phyloP scores from a whole-genome alignment of 2,113 vertebrate species.

The Chloroceryle aenea region DNA sequence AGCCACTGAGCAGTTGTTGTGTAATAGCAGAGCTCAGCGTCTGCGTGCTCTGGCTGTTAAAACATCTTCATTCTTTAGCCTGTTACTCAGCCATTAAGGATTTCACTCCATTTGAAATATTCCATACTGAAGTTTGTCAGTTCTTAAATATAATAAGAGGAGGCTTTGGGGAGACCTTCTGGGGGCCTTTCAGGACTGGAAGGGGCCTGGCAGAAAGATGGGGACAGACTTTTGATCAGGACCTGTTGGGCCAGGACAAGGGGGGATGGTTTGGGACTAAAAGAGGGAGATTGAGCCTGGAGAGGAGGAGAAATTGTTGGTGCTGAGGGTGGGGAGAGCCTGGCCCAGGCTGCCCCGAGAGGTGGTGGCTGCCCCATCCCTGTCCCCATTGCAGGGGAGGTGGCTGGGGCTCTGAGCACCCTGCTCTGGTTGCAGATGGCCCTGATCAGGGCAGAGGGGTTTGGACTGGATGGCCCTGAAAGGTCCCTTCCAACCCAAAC shows the following conservation, averaged over 20 bases:
- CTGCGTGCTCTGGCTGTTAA: background rate
- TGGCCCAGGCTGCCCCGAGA: no score
- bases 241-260: background rate
- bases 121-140: background rate
- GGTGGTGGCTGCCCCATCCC: background rate
- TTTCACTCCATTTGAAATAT: background rate
- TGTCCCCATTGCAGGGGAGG: background rate
- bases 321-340: no score
- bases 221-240: background rate
- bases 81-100: background rate
- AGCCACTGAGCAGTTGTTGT: background rate
- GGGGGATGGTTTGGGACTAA: no score
- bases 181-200: background rate
- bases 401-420: background rate
- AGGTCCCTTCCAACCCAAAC: background rate
- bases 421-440: background rate
- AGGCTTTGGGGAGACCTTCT: background rate
- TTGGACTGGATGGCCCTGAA: background rate
- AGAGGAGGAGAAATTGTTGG: no score
- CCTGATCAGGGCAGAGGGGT: background rate
- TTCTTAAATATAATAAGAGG: background rate
- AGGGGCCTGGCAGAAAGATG: background rate
- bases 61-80: background rate
- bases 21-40: background rate
- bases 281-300: no score